Conservation (phyloP, 2,888 invertebrate genomes). For the Cheilosia soror region DNA sequence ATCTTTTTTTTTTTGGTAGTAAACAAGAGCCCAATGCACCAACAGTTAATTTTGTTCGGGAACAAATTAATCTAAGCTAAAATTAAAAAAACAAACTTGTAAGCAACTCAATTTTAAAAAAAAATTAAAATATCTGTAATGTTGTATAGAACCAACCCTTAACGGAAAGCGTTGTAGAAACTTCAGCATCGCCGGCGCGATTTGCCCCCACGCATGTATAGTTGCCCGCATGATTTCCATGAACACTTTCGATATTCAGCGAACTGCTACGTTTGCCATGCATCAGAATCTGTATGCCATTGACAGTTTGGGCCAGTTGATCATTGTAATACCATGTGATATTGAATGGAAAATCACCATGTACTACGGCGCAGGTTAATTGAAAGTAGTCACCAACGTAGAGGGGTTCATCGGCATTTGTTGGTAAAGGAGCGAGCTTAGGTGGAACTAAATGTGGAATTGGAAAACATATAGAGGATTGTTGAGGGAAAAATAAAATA, state of each 20-base stretch:
- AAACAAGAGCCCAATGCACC: slow-evolving; percentile 65
- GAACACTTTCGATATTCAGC: slow-evolving; percentile 86
- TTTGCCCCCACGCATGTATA: slow-evolving; percentile 90
- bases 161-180: slow-evolving; percentile 80
- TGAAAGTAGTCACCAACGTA: slow-evolving; percentile 87
- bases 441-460: slow-evolving; percentile 84
- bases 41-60: slow-evolving; percentile 31
- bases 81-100: slow-evolving; percentile 26
- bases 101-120: slow-evolving; percentile 53
- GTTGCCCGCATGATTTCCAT: slow-evolving; percentile 88
- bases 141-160: slow-evolving; percentile 81
- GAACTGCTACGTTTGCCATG: slow-evolving; percentile 87
- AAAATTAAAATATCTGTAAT: slow-evolving; percentile 1
- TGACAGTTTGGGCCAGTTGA: slow-evolving; percentile 78
- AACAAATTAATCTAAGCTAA: slow-evolving; percentile 32
- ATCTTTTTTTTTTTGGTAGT: slow-evolving; percentile 25
- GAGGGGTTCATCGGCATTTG: slow-evolving; percentile 86
- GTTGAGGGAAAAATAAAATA: slow-evolving; percentile 45
- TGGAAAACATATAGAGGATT: slow-evolving; percentile 46
- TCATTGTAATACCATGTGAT: slow-evolving; percentile 90
- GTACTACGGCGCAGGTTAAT: slow-evolving; percentile 87
- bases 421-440: slow-evolving; percentile 87
- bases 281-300: slow-evolving; percentile 81
- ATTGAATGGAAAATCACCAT: slow-evolving; percentile 91
- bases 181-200: slow-evolving; percentile 85